phyloP scores from a whole-genome alignment of 1,140 invertebrate species.

The Lanistes nyassanus region DNA sequence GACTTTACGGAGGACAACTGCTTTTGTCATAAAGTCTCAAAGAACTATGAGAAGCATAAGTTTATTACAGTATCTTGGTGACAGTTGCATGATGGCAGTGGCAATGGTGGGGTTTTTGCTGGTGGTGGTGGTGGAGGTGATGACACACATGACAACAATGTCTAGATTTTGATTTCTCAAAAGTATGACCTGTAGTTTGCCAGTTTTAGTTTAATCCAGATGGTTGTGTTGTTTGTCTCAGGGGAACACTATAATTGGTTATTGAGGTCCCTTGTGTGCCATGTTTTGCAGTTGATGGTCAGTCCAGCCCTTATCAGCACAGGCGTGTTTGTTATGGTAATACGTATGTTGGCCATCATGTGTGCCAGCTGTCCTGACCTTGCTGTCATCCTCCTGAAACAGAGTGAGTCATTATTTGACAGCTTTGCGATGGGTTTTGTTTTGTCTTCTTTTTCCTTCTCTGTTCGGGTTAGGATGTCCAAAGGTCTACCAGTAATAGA shows the following conservation, averaged over 20 bases:
- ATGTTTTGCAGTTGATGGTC: constrained; percentile 80
- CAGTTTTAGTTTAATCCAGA: too few relatives aligned
- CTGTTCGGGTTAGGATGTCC: too few relatives aligned
- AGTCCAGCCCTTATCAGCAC: constrained; percentile 93
- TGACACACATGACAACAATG: not conserved
- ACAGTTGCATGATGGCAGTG: not conserved
- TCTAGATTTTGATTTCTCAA: not conserved
- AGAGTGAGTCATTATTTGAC: constrained; percentile 70
- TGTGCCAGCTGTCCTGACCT: constrained; percentile 93
- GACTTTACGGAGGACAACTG: too few relatives aligned
- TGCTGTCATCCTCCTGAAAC: constrained; percentile 88
- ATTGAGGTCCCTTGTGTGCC: constrained; percentile 21
- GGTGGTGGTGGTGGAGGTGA: too few relatives aligned
- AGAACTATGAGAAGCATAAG: too few relatives aligned
- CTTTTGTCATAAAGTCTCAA: too few relatives aligned
- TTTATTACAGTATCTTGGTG: too few relatives aligned
- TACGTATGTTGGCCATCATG: constrained; percentile 95
- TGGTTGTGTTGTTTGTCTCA: not conserved
- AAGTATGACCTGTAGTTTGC: too few relatives aligned
- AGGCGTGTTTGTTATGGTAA: constrained; percentile 93
- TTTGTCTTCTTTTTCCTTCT: too few relatives aligned
- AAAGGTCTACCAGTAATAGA: too few relatives aligned
- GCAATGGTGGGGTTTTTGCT: not conserved
- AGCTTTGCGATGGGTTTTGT: too few relatives aligned
- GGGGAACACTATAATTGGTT: constrained; percentile 17